These are phyloP conservation scores for Hyles vespertilio DNA, from an alignment of 1,140 invertebrate species.

Conservation along the genomic window DNA sequence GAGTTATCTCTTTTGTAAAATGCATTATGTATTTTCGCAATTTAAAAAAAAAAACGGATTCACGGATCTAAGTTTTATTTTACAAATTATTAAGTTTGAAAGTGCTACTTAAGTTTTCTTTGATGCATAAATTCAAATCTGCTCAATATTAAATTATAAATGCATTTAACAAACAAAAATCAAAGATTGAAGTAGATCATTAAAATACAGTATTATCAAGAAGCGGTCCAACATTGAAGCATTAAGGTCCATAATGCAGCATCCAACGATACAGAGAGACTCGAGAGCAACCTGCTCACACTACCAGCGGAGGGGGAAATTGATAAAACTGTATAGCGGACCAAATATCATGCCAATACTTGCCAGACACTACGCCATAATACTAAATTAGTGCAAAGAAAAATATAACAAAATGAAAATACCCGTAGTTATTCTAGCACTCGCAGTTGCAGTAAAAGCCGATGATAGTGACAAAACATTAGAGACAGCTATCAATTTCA, in stretches of 20 bases:
- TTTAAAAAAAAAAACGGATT: no score
- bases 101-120: no score
- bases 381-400: slow-evolving; percentile 48
- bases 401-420: slow-evolving; percentile 56
- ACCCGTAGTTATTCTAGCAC: slow-evolving; percentile 37
- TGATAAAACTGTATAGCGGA: slow-evolving; percentile 65
- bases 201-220: no score
- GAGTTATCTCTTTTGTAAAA: no score
- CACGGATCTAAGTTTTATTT: no score
- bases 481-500: slow-evolving; percentile 56
- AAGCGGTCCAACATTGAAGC: slow-evolving; percentile 29
- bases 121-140: not conserved
- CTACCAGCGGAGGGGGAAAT: slow-evolving; percentile 41
- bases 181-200: no score
- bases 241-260: slow-evolving; percentile 54
- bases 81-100: no score
- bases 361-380: slow-evolving; percentile 60
- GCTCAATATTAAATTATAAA: not conserved
- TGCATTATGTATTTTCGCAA: no score
- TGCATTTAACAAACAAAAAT: not conserved
- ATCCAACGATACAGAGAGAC: slow-evolving; percentile 31
- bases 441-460: slow-evolving; percentile 38
- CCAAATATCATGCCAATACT: slow-evolving; percentile 50
- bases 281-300: slow-evolving; percentile 42
- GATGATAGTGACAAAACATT: slow-evolving; percentile 57